A percentile compares a stretch with the other conserved stretches of the same genome.
phyloP scores from a whole-genome alignment of 2,888 invertebrate species.

The Drosophila pseudotakahashii region DNA sequence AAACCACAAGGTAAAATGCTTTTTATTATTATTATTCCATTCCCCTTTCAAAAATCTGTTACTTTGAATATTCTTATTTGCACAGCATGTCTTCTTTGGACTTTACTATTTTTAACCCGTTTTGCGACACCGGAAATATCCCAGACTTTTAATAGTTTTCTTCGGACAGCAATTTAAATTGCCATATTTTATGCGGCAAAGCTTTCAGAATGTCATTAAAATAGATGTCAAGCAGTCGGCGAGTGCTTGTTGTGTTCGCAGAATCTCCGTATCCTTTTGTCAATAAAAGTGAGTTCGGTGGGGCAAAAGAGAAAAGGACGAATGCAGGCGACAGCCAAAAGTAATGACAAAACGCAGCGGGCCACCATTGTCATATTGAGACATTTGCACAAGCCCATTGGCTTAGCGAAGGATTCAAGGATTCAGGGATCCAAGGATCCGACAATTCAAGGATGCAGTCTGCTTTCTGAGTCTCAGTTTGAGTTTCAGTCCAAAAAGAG shows the following conservation, averaged over 20 bases:
- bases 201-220: constrained; percentile 74
- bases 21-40: constrained; percentile 19
- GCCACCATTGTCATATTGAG: constrained; percentile 78
- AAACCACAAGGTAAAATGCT: constrained; percentile 82
- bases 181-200: constrained; percentile 66
- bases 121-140: constrained; percentile 42
- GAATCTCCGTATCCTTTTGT: constrained; percentile 40
- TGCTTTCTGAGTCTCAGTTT: constrained; percentile 1
- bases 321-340: constrained; percentile 71
- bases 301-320: constrained; percentile 4
- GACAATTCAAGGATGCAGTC: constrained; percentile 23
- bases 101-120: neutral
- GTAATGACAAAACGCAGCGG: constrained; percentile 77
- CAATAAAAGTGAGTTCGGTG: constrained; percentile 17
- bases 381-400: constrained; percentile 58
- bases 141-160: constrained; percentile 51
- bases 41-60: constrained; percentile 7
- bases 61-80: constrained; percentile 32
- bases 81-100: constrained; percentile 19
- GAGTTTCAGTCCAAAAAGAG: constrained; percentile 14
- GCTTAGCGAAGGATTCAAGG: constrained; percentile 24
- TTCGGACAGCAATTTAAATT: constrained; percentile 66
- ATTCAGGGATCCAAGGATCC: constrained; percentile 2
- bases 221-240: constrained; percentile 49
- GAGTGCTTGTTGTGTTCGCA: constrained; percentile 28